Evolutionary conservation across 2,113 vertebrate genomes (phyloP), one percentile per base, ranked within the genome.

Genomic region (Stercorarius parasiticus): DNA sequence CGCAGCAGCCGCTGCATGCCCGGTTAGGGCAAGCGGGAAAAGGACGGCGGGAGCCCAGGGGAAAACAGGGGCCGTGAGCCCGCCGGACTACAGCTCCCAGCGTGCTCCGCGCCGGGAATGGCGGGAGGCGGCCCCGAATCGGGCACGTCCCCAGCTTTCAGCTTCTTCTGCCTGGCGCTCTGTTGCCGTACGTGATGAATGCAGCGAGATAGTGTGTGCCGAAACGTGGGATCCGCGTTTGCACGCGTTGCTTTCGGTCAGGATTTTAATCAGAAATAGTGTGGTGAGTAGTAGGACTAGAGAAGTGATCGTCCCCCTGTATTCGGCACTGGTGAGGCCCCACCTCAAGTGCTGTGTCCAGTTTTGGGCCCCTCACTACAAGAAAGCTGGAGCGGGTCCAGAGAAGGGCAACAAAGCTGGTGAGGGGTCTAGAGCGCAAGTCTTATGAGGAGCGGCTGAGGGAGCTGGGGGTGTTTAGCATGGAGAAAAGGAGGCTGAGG

Each of bases 141-240:
- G 3, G 2, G 17, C 17, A 0, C 2, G 7, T 15, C 4, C 4
- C 1, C 17, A 0, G 1, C 11, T 12, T 2, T 5, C 47, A 0
- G 6, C 2, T 2, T 3, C 11, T 2, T 13, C 2, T 3, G 0
- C 11, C 9, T 1, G 3, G 21, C 1, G 16, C 4, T 11, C 2
- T 1, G 16, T 3, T 1, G 1, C 6, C 0, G 1, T 3, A 17
- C 11, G 0, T 5, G 0, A 52, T 0, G 12, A 5, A 0, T 38
- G 17, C 25, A 4, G 1, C 2, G 4, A 10, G 20, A 1, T 0
- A 1, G 32, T 3, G 34, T 6, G 58, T 12, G 7, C 15, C 1
- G 77, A 10, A 3, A 2, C 0, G 4, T 2, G n/a, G 0, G 50
- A 1, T 2, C 3, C 1, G 3, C 11, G 0, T 0, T 7, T 3